phyloP scores from a whole-genome alignment of 2,888 invertebrate species.

The Diarsia brunnea region DNA sequence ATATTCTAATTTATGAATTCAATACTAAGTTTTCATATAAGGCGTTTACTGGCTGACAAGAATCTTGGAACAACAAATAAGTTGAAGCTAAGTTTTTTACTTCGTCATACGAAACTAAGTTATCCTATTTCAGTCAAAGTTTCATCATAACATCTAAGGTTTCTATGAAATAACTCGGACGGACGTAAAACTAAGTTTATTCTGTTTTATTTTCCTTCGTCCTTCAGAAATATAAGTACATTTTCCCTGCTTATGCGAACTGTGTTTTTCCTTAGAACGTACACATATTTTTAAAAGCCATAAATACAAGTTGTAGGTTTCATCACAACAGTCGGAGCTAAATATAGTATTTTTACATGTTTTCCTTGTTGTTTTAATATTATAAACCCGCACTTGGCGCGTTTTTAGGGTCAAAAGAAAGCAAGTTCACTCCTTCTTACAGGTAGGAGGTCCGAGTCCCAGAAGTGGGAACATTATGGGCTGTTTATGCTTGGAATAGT shows the following conservation, averaged over 20 bases:
- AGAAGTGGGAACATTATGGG: background rate
- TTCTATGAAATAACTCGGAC: constrained; percentile 28
- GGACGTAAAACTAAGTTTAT: constrained; percentile 28
- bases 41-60: background rate
- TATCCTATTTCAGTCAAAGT: constrained; percentile 44
- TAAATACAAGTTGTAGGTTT: background rate
- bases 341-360: too few species aligned
- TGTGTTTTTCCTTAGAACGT: constrained; percentile 1
- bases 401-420: background rate
- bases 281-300: background rate
- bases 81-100: constrained; percentile 14
- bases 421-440: background rate
- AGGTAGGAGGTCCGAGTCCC: background rate
- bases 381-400: background rate
- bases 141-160: constrained; percentile 34
- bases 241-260: constrained; percentile 4
- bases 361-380: background rate
- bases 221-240: constrained; percentile 11
- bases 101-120: constrained; percentile 42
- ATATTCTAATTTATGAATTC: background rate
- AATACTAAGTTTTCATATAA: background rate
- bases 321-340: background rate
- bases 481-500: background rate
- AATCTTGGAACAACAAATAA: constrained; percentile 15
- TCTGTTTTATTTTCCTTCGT: constrained; percentile 31